phyloP scores from a whole-genome alignment of 2,113 vertebrate species.

The Colistium nudipinnis region DNA sequence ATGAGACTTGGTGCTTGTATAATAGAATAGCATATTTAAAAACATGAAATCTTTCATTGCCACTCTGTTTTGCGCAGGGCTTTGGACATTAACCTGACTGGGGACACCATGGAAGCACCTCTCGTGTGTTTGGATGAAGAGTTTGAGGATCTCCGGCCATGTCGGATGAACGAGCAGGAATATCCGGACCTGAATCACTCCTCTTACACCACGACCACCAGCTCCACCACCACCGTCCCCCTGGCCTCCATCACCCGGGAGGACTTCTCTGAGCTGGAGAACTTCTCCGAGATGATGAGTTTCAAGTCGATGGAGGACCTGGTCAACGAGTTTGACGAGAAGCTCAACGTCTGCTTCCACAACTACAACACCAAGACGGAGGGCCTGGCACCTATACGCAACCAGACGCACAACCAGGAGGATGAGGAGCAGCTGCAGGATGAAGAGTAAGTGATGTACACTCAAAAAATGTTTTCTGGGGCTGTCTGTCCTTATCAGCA shows the following conservation, averaged over 20 bases:
- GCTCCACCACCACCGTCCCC: constrained; percentile 70
- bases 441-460: constrained; percentile 86
- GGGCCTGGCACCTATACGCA: constrained; percentile 89
- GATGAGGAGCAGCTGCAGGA: constrained; percentile 91
- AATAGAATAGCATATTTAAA: not conserved
- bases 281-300: constrained; percentile 96
- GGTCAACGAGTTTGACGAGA: constrained; percentile 94
- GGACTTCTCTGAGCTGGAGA: constrained; percentile 93
- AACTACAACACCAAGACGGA: constrained; percentile 96
- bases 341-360: constrained; percentile 94
- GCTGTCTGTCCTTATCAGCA: not conserved
- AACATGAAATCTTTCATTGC: not conserved
- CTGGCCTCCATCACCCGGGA: constrained; percentile 84
- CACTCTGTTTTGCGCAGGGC: constrained; percentile 44
- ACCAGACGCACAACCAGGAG: constrained; percentile 87
- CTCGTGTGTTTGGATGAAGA: constrained; percentile 93
- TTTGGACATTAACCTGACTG: constrained; percentile 24
- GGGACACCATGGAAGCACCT: constrained; percentile 89
- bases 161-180: constrained; percentile 82
- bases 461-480: not conserved
- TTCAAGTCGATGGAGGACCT: constrained; percentile 98
- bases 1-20: not conserved
- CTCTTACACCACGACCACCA: constrained; percentile 69
- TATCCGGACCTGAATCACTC: constrained; percentile 73
- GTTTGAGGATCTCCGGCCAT: constrained; percentile 90